These are phyloP conservation scores for Anthonomus grandis DNA, from an alignment of 1,140 invertebrate genomes.

Conservation along the genomic window DNA sequence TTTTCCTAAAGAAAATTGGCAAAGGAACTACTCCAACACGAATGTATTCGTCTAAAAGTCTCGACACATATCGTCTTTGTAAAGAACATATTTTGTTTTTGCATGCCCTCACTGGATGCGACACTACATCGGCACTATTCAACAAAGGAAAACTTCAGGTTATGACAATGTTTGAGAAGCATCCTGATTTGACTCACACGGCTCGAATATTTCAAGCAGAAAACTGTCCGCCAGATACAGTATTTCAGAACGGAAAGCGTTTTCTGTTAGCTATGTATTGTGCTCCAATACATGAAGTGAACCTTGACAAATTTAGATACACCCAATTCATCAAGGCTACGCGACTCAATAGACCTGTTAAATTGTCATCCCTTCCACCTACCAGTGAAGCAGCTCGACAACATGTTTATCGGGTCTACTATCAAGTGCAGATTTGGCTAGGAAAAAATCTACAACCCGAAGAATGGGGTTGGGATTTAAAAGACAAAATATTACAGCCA, in stretches of 20 bases:
- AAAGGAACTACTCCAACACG: slow-evolving; percentile 37
- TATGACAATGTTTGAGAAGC: neutral
- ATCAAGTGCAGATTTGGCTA: slow-evolving; percentile 49
- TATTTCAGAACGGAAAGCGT: slow-evolving; percentile 42
- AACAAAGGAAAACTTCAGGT: neutral
- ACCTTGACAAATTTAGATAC: slow-evolving; percentile 33
- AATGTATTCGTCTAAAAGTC: slow-evolving; percentile 37
- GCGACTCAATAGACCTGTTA: slow-evolving; percentile 21
- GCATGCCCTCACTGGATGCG: slow-evolving; percentile 46
- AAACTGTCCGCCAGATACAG: slow-evolving; percentile 36
- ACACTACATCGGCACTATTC: slow-evolving; percentile 41
- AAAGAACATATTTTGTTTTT: slow-evolving; percentile 44
- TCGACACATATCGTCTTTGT: slow-evolving; percentile 34
- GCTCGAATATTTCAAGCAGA: slow-evolving; percentile 45
- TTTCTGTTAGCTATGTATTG: no score
- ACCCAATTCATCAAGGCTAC: slow-evolving; percentile 7
- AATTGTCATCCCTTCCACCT: slow-evolving; percentile 33
- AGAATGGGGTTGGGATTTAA: slow-evolving; percentile 44
- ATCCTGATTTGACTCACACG: no score
- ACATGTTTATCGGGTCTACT: slow-evolving; percentile 48
- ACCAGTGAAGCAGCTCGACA: slow-evolving; percentile 41
- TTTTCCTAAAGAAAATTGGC: slow-evolving; percentile 25
- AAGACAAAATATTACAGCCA: slow-evolving; percentile 43
- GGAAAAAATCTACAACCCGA: slow-evolving; percentile 45
- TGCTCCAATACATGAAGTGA: slow-evolving; percentile 40